Percentiles rank a stretch among this genome's conserved stretches.
phyloP scores from a whole-genome alignment of 2,888 invertebrate genomes.

The Anoplius nigerrimus region DNA sequence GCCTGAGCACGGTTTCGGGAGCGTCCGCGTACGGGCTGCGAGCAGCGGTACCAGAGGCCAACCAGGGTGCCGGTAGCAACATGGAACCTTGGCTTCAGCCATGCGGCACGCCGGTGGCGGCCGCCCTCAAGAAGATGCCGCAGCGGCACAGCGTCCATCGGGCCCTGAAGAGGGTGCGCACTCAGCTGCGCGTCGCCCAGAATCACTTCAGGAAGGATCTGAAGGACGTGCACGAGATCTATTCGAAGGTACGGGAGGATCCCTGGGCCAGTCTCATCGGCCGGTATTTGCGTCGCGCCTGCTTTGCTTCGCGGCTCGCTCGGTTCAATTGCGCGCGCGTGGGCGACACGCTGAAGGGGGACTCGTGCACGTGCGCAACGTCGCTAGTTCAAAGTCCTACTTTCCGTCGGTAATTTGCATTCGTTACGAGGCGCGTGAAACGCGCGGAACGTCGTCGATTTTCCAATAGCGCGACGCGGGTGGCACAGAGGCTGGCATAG shows the following conservation, averaged over 20 bases:
- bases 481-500: too few species aligned
- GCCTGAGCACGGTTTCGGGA: conserved; percentile 55
- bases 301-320: not conserved
- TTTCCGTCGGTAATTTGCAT: conserved; percentile 55
- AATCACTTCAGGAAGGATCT: conserved; percentile 69
- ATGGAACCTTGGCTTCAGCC: conserved; percentile 71
- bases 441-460: conserved; percentile 31
- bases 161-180: conserved; percentile 68
- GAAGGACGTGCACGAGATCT: conserved; percentile 67
- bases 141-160: conserved; percentile 68
- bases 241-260: conserved; percentile 65
- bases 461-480: conserved; percentile 20
- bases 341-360: conserved; percentile 37
- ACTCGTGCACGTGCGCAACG: conserved; percentile 49
- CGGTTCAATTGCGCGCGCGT: not conserved
- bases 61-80: conserved; percentile 36
- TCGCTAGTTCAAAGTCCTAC: conserved; percentile 50
- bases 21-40: conserved; percentile 62
- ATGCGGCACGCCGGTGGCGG: conserved; percentile 67
- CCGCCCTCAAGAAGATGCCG: conserved; percentile 58
- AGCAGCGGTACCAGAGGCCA: conserved; percentile 45
- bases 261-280: not conserved
- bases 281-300: not conserved
- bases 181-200: conserved; percentile 71
- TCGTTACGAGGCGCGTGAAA: conserved; percentile 46